Conservation (phyloP, 2,888 invertebrate species). For the Gryllus longicercus region DNA sequence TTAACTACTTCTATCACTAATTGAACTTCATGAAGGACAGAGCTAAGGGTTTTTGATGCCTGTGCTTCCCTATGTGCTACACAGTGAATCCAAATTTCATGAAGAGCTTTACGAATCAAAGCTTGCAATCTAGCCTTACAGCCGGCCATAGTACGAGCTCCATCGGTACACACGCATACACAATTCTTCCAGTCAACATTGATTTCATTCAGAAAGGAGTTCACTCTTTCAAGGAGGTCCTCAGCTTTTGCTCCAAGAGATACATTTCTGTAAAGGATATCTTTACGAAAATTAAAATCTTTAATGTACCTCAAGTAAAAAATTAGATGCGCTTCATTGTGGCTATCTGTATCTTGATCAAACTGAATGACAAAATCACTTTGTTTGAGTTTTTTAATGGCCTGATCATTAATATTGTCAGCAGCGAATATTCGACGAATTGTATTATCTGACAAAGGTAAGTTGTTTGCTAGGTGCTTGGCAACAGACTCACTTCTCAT, state of each 20-base stretch:
- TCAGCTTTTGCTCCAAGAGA: slow-evolving; percentile 18
- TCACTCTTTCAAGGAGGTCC: slow-evolving; percentile 21
- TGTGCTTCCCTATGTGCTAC: slow-evolving; percentile 18
- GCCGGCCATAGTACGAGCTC: slow-evolving; percentile 19
- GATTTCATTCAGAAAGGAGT: not conserved
- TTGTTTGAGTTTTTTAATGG: too few relatives aligned
- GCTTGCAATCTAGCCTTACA: not conserved
- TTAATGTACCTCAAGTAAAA: slow-evolving; percentile 21
- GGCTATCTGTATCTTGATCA: slow-evolving; percentile 4
- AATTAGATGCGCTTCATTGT: slow-evolving; percentile 24
- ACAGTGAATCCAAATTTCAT: slow-evolving; percentile 5
- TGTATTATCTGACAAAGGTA: slow-evolving; percentile 21
- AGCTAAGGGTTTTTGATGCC: not conserved
- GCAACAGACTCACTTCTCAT: slow-evolving; percentile 19
- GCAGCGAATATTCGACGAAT: slow-evolving; percentile 20
- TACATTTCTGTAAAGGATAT: slow-evolving; percentile 21
- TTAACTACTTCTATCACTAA: slow-evolving; percentile 11
- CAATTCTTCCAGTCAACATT: slow-evolving; percentile 18
- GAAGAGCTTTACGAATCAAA: not conserved
- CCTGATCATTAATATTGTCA: slow-evolving; percentile 23
- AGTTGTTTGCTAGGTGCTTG: slow-evolving; percentile 1
- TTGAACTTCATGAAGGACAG: slow-evolving; percentile 20
- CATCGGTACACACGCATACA: slow-evolving; percentile 22
- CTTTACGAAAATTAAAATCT: not conserved
- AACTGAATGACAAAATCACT: too few relatives aligned